Evolutionary conservation across 2,113 vertebrate species (phyloP), one percentile per base, ranked within the genome.

Genomic region (Noturus placidus): DNA sequence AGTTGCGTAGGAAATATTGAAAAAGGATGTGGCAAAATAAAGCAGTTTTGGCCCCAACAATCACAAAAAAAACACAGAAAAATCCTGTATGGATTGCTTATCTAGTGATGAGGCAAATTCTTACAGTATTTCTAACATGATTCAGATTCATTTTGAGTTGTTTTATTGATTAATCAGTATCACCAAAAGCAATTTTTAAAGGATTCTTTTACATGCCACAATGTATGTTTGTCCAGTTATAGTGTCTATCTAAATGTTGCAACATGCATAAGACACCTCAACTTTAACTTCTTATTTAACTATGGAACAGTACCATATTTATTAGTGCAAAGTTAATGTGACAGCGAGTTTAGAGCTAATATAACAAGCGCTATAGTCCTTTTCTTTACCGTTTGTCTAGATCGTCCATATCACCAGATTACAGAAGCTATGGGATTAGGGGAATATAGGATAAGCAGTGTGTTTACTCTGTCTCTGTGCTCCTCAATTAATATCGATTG

Each of bases 401-500:
- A 76, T 59, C 61, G 50, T 25, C 56, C 33, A 63, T n/a, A 77
- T 65, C 14, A 78, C 65, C 46, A 54, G n/a, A 87, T 56, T 63
- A 65, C 83, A 83, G 82, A 70, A 82, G 76, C 65, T 46, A 56
- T 87, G 67, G 80, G 56, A 57, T 85, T 74, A 38, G 0, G 22
- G 5, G 57, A 81, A 87, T 90, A 89, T 52, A 86, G 85, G 81
- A 82, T 82, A 92, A 91, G 85, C 91, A 89, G 88, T 91, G 92
- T 94, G 93, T 94, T 93, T 93, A 92, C 88, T 93, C 90, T 85
- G 83, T 92, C 91, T 91, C 91, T 91, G 87, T 91, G 90, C 93
- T 93, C 92, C 93, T 90, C 90, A 92, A 92, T 92, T 67, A 2
- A 50, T 92, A 93, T 94, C 74, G 93, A 94, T 94, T 91, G 54